Base-by-base conservation (phyloP, 1,140 invertebrate species). In the Leptinotarsa defecta region DNA sequence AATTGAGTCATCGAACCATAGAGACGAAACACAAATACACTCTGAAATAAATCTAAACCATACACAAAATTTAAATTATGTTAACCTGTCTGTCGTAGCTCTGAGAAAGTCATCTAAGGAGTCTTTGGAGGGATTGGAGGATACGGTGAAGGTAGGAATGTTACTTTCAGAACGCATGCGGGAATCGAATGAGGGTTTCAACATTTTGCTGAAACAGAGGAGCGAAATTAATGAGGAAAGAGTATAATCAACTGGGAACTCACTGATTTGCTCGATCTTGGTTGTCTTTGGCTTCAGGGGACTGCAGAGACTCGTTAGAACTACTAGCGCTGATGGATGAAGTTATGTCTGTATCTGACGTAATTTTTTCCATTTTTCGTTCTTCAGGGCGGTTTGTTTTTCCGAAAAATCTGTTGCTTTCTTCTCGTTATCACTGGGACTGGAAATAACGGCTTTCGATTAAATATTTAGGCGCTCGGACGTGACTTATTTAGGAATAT, bases 181-280 rank as follows among this genome's bases (percentile, higher is more conserved):
- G 65, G 65, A n/a, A n/a, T n/a, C 4, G 22, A 27, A 17, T 20
- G 65, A 67, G 20, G 20, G 22, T n/a, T 67, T n/a, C 3, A 20
- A 67, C 65, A 67, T 17, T n/a, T 67, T 67, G 15, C 52, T 57
- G 17, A 57, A 57, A 57, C n/a, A 43, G 34, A 43, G 34, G n/a
- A 64, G 63, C 17, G 15, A 68, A 68, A 68, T 57, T 57, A 57
- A 57, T n/a, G 52, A 57, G 13, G 1, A 57, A 17, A 19, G 17
- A 57, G 4, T 57, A 17, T 68, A 17, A 68, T 27, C 15, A 27
- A 65, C 5, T 19, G 24, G 15, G 4, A 63, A 74, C 75, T 76
- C 48, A 76, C 75, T 70, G 75, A 48, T 52, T 73, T 67, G 72
- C 43, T 73, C 68, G 64, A 34, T 48, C 49, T 61, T 73, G 70